Percentiles rank a stretch among this genome's conserved stretches.
These are phyloP conservation scores for Apodemus sylvaticus DNA, from an alignment of 2,113 vertebrate genomes.

Conservation along the genomic window DNA sequence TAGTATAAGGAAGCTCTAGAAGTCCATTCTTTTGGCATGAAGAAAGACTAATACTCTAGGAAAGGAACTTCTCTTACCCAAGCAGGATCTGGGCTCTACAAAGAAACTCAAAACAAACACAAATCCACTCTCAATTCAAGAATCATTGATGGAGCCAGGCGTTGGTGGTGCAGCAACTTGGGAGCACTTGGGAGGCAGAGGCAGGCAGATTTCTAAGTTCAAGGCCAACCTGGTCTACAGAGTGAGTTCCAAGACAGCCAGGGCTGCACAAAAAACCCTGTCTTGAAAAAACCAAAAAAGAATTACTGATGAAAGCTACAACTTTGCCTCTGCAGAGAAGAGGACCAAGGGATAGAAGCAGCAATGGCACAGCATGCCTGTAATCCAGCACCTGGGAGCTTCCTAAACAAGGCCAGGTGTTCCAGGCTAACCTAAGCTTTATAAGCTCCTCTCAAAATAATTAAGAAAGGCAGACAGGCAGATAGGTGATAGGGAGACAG, in stretches of 20 bases:
- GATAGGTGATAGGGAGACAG: not conserved
- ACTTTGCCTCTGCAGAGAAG: not conserved
- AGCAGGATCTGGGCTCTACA: not conserved
- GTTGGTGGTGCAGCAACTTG: too few species aligned
- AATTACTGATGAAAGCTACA: not conserved
- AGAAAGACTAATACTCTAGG: not conserved
- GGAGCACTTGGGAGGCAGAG: too few species aligned
- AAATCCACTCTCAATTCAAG: constrained; percentile 15
- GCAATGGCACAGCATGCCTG: not conserved
- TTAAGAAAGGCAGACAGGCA: not conserved
- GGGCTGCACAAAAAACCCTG: too few species aligned
- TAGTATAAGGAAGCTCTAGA: not conserved
- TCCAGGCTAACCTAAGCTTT: not conserved
- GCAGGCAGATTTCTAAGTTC: too few species aligned
- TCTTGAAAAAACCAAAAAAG: too few species aligned
- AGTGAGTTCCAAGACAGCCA: too few species aligned
- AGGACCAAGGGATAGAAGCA: not conserved
- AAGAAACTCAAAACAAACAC: not conserved
- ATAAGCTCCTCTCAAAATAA: not conserved
- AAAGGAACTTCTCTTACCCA: not conserved
- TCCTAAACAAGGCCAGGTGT: not conserved
- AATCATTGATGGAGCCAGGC: not conserved
- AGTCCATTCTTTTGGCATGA: constrained; percentile 9
- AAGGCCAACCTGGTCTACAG: too few species aligned
- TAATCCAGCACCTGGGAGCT: not conserved